Conservation (phyloP, 2,797 vertebrate species). For the Philypnodon macrostomus region DNA sequence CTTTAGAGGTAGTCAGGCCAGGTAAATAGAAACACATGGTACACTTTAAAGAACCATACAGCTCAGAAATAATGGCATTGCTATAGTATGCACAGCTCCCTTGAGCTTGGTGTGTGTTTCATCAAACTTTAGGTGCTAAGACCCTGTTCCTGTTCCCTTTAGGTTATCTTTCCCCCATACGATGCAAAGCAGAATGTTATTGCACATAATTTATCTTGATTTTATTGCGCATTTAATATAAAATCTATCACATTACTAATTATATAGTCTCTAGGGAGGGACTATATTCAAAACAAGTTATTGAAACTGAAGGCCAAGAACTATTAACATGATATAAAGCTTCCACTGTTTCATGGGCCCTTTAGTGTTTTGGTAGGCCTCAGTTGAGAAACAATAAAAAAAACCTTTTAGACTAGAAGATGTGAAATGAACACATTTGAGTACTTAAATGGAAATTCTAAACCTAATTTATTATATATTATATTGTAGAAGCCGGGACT, state of each 20-base stretch:
- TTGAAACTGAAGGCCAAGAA: constrained; percentile 40
- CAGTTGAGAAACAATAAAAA: constrained; percentile 8
- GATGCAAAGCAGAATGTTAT: constrained; percentile 5
- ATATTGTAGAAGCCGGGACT: too few relatives aligned
- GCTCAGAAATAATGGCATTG: constrained; percentile 37
- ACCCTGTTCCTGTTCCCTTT: constrained; percentile 1
- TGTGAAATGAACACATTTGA: background rate
- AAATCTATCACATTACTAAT: constrained; percentile 21
- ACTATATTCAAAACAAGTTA: constrained; percentile 8
- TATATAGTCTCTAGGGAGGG: constrained; percentile 5
- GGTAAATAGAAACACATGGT: constrained; percentile 81
- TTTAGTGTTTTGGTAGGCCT: constrained; percentile 17
- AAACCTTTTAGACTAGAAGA: background rate
- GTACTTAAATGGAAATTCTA: background rate
- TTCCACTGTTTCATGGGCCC: constrained; percentile 16
- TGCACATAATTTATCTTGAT: constrained; percentile 8
- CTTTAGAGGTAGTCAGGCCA: constrained; percentile 53
- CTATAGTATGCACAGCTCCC: constrained; percentile 12
- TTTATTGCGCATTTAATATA: constrained; percentile 28
- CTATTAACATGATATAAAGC: constrained; percentile 20
- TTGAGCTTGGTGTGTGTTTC: constrained; percentile 39
- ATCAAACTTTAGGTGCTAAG: constrained; percentile 31
- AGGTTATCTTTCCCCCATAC: constrained; percentile 15
- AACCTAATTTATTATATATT: background rate
- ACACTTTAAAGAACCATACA: constrained; percentile 18